Evolutionary conservation across 2,888 invertebrate species (phyloP).

Genomic region (Leucania comma): DNA sequence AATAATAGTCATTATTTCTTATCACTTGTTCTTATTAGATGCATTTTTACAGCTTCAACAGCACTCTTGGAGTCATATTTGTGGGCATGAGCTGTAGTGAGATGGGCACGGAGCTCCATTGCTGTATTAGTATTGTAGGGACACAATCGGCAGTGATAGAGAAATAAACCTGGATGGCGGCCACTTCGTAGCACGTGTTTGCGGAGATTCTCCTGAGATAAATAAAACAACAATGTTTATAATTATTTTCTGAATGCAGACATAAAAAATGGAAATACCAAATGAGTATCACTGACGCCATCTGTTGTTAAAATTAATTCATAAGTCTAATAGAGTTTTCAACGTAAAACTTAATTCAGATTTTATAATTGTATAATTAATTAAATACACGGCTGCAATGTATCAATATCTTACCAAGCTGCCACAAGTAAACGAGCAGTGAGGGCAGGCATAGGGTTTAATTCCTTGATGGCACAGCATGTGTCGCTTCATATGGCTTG

Average conservation of each 20-base stretch:
- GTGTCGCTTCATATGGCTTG: conserved; percentile 95
- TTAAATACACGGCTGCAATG: no score
- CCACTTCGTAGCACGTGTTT: conserved; percentile 96
- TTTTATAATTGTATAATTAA: no score
- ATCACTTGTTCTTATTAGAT: conserved; percentile 69
- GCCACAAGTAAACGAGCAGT: conserved; percentile 95
- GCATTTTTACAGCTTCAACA: conserved; percentile 80
- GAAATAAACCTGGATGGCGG: conserved; percentile 94
- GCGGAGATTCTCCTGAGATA: conserved; percentile 94
- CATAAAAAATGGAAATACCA: neutral
- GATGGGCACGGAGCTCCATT: conserved; percentile 92
- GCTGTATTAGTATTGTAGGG: conserved; percentile 91
- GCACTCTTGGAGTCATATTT: conserved; percentile 89
- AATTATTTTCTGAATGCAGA: neutral
- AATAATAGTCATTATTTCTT: conserved; percentile 15
- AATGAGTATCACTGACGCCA: neutral
- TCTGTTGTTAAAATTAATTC: conserved; percentile 7
- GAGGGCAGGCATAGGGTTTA: conserved; percentile 96
- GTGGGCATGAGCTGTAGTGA: conserved; percentile 90
- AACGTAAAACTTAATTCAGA: no score
- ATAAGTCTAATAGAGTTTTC: no score
- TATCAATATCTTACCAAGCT: conserved; percentile 91
- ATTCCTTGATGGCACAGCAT: conserved; percentile 94
- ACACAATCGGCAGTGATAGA: conserved; percentile 95
- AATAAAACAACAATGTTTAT: neutral